Evolutionary conservation across 1,140 invertebrate genomes (phyloP).

Genomic region (Colletes latitarsis): DNA sequence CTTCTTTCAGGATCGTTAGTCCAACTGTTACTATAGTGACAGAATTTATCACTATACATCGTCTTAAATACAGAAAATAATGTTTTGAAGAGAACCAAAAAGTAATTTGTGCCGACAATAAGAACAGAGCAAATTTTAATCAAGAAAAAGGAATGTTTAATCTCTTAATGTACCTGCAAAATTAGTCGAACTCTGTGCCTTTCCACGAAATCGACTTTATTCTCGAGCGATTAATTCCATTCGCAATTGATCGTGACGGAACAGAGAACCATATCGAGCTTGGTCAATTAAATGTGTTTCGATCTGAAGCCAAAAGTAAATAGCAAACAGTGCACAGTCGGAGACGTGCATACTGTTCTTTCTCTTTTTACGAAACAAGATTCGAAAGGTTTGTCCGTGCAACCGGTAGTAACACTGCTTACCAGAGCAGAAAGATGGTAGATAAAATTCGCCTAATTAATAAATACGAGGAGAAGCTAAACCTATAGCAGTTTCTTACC

Average conservation of each 20-base stretch:
- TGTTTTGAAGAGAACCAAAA: background rate
- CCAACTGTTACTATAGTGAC: no score
- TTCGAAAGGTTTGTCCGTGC: constrained; percentile 11
- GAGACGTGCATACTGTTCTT: background rate
- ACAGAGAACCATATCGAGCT: no score
- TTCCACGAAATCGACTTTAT: constrained; percentile 2
- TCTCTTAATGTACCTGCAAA: no score
- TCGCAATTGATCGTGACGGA: background rate
- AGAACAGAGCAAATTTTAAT: background rate
- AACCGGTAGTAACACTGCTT: background rate
- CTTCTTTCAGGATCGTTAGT: background rate
- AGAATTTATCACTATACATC: no score
- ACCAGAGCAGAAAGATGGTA: constrained; percentile 1
- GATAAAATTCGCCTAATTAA: constrained; percentile 32
- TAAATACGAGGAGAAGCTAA: background rate
- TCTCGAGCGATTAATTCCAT: background rate
- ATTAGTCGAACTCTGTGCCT: background rate
- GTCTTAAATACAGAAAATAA: background rate
- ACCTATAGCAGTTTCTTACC: background rate
- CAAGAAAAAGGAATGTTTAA: background rate
- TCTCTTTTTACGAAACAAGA: background rate
- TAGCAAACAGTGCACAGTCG: background rate
- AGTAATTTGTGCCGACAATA: background rate
- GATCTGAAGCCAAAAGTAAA: background rate
- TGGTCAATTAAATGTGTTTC: background rate